Percentiles rank a stretch among this genome's conserved stretches.
phyloP scores from a whole-genome alignment of 37 sponge, comb jelly and placozoan species.

The Beroe forskalii region DNA sequence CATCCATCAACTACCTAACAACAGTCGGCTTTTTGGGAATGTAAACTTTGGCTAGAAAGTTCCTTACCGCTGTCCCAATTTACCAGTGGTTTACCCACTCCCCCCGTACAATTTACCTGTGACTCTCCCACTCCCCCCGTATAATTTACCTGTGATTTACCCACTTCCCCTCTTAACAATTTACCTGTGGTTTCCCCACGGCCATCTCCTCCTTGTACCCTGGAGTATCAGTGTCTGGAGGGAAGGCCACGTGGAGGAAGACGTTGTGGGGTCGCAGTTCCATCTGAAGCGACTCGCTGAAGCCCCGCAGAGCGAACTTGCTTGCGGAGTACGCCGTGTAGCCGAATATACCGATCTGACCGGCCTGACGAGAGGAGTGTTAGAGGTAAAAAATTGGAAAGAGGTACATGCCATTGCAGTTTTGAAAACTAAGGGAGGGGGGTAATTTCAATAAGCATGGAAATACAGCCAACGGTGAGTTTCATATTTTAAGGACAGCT shows the following conservation, averaged over 20 bases:
- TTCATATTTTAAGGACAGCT: too few relatives aligned
- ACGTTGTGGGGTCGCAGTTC: conserved; percentile 90
- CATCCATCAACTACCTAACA: too few relatives aligned
- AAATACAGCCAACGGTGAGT: too few relatives aligned
- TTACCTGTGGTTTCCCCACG: conserved; percentile 69
- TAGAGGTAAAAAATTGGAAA: too few relatives aligned
- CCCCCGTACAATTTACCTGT: too few relatives aligned
- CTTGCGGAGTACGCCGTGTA: conserved; percentile 88
- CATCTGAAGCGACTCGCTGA: conserved; percentile 90
- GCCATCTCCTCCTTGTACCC: conserved; percentile 68
- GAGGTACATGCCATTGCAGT: background rate
- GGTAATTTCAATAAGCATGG: too few relatives aligned
- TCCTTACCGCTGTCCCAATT: too few relatives aligned
- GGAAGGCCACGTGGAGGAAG: conserved; percentile 85
- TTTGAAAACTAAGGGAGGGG: background rate
- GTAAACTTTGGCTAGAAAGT: too few relatives aligned
- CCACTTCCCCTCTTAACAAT: conserved; percentile 69
- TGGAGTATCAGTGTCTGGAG: conserved; percentile 89
- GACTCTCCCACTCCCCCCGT: too few relatives aligned
- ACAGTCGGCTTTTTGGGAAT: too few relatives aligned
- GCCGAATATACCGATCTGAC: conserved; percentile 87
- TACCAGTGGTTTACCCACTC: too few relatives aligned
- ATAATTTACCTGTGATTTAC: too few relatives aligned
- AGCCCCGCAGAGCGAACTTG: conserved; percentile 89
- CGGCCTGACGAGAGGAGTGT: conserved; percentile 30